These are phyloP conservation scores for Pygoscelis adeliae DNA, from an alignment of 2,113 vertebrate genomes.

Conservation along the genomic window DNA sequence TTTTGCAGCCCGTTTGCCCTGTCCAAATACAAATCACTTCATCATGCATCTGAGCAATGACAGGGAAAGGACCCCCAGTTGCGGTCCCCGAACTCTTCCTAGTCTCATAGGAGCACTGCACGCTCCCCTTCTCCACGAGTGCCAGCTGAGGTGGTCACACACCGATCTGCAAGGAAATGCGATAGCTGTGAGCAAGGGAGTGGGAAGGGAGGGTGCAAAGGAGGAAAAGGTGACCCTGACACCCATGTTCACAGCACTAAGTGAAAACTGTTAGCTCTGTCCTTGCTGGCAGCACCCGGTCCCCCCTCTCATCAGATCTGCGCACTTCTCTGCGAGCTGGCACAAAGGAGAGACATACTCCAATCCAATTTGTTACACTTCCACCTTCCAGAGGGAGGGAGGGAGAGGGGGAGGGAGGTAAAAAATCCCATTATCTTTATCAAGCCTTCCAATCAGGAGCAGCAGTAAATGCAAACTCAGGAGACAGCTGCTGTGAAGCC, in stretches of 20 bases:
- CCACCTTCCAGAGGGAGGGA: conserved; percentile 68
- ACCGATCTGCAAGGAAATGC: neutral
- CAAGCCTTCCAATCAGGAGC: conserved; percentile 77
- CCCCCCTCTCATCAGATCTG: conserved; percentile 39
- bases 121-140: accelerated
- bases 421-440: conserved; percentile 91
- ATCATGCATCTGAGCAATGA: neutral
- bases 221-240: conserved; percentile 47
- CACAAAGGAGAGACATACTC: conserved; percentile 79
- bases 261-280: conserved; percentile 14
- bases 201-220: neutral
- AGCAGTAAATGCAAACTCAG: conserved; percentile 78
- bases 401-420: conserved; percentile 57
- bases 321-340: conserved; percentile 45
- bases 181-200: neutral
- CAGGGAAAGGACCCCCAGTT: neutral
- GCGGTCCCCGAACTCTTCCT: neutral
- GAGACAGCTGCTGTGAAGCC: conserved; percentile 77
- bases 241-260: neutral
- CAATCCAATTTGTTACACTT: conserved; percentile 79
- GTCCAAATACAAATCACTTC: neutral
- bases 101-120: neutral
- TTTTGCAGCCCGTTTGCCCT: neutral
- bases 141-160: neutral
- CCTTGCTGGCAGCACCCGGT: neutral